Conservation (phyloP, 2,797 vertebrate species). For the Rhincodon typus region DNA sequence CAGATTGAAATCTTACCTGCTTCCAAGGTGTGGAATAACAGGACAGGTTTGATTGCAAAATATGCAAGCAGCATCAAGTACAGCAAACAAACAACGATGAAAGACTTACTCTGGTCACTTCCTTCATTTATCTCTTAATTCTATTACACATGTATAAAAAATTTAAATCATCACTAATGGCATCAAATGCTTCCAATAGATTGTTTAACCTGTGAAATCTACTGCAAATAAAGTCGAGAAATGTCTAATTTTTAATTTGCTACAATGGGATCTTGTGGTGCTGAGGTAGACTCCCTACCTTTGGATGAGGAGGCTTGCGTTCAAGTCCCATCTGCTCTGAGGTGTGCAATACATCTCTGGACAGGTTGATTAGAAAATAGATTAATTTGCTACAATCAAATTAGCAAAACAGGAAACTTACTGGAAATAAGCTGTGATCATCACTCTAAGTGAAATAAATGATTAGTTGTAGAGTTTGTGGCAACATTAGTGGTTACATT, state of each 20-base stretch:
- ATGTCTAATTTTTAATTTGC: not conserved
- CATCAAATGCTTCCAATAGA: not conserved
- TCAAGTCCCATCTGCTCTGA: too few species aligned
- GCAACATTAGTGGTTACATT: slow-evolving; percentile 11
- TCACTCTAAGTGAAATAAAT: not conserved
- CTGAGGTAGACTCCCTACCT: too few species aligned
- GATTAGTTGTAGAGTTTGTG: not conserved
- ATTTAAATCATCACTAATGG: not conserved
- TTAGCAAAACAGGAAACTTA: not conserved
- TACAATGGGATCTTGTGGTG: too few species aligned
- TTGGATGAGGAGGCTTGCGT: too few species aligned
- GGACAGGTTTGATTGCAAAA: too few species aligned
- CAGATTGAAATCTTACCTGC: too few species aligned
- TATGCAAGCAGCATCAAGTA: not conserved
- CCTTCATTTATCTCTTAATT: not conserved
- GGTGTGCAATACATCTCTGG: too few species aligned
- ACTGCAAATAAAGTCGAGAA: not conserved
- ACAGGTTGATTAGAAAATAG: too few species aligned
- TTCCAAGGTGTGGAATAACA: too few species aligned
- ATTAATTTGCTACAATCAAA: not conserved
- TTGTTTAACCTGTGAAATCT: not conserved
- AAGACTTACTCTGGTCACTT: not conserved
- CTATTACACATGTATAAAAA: not conserved
- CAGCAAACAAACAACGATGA: not conserved
- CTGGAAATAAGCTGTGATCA: not conserved